Evolutionary conservation across 2,797 vertebrate genomes (phyloP).

Genomic region (Acipenser ruthenus): DNA sequence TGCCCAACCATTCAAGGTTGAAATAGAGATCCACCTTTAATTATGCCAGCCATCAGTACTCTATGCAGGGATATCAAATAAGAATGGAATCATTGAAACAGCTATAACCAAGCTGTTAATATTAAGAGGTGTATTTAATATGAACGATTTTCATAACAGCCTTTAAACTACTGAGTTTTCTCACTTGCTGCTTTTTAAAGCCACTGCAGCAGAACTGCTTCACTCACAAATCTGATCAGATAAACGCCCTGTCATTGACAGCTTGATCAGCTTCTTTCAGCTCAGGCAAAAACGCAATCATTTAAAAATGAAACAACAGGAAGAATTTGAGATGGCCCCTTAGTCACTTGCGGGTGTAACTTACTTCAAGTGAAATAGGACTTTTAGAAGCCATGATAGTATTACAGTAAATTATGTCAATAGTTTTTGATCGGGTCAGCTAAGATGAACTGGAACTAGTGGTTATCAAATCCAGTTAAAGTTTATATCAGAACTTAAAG

Average conservation of each 20-base stretch:
- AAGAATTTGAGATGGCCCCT: too few species aligned
- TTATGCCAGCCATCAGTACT: slow-evolving; percentile 57
- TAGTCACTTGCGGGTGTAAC: too few species aligned
- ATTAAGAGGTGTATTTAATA: slow-evolving; percentile 70
- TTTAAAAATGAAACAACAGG: too few species aligned
- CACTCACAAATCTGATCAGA: background rate
- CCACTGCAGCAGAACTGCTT: slow-evolving; percentile 27
- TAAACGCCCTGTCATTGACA: background rate
- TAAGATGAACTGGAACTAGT: too few species aligned
- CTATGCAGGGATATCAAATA: slow-evolving; percentile 62
- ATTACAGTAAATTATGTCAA: too few species aligned
- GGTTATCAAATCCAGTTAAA: too few species aligned
- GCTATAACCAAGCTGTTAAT: slow-evolving; percentile 59
- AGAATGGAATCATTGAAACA: slow-evolving; percentile 66
- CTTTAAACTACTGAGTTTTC: slow-evolving; percentile 40
- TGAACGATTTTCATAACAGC: slow-evolving; percentile 64
- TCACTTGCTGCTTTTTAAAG: slow-evolving; percentile 34
- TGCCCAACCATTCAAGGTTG: slow-evolving; percentile 96
- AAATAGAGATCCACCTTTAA: slow-evolving; percentile 82
- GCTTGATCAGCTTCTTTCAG: background rate
- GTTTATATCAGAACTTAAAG: too few species aligned
- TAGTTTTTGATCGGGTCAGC: too few species aligned
- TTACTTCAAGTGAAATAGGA: too few species aligned
- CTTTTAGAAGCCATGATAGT: too few species aligned
- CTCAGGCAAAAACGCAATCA: too few species aligned